phyloP scores from a whole-genome alignment of 2,797 vertebrate species.

The Pantherophis alleghaniensis region DNA sequence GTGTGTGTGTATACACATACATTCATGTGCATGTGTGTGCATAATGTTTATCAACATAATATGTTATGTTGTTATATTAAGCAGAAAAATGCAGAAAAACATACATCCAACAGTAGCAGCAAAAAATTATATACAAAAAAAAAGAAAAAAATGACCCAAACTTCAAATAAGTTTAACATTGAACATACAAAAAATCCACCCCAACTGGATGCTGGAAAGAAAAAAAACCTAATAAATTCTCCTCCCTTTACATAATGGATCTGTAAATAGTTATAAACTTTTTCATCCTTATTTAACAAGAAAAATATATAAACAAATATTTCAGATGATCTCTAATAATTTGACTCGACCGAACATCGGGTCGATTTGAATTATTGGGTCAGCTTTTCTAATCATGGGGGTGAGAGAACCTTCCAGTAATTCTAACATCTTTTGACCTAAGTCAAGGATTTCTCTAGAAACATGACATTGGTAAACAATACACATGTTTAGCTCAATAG shows the following conservation, averaged over 20 bases:
- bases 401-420: neutral
- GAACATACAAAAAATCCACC: neutral
- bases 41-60: neutral
- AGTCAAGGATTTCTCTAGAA: neutral
- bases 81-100: neutral
- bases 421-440: neutral
- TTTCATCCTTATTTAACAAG: neutral
- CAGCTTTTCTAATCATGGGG: neutral
- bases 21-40: no score
- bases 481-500: neutral
- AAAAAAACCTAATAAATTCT: neutral
- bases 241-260: neutral
- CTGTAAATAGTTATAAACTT: neutral
- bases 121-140: neutral
- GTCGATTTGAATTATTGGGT: neutral
- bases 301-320: neutral
- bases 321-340: neutral
- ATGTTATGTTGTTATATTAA: neutral
- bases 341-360: neutral
- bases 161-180: neutral
- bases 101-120: neutral
- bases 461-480: neutral
- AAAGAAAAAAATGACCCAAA: neutral
- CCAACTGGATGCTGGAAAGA: neutral
- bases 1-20: neutral